These are phyloP conservation scores for Podocnemis expansa DNA, from an alignment of 2,113 vertebrate genomes.

Conservation along the genomic window DNA sequence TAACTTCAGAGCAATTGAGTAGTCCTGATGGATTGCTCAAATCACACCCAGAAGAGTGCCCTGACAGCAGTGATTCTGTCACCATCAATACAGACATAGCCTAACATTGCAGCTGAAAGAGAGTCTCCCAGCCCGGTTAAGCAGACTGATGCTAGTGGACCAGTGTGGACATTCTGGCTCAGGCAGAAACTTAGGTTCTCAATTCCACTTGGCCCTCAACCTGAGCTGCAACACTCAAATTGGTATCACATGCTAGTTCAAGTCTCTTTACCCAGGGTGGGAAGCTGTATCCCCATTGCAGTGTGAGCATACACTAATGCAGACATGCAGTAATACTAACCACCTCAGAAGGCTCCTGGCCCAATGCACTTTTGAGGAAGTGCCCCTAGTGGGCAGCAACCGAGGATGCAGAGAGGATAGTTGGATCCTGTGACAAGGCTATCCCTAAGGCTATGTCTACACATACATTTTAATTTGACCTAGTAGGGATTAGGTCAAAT, in stretches of 20 bases:
- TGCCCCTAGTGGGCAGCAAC: background rate
- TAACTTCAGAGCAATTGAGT: no score
- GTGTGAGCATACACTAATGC: background rate
- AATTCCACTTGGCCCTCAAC: background rate
- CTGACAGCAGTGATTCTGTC: no score
- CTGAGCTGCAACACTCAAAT: background rate
- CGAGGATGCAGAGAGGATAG: background rate
- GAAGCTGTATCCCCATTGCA: background rate
- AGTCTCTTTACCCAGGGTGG: no score
- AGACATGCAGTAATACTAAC: background rate
- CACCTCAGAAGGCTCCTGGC: background rate
- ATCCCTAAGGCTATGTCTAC: background rate
- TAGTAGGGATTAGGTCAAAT: no score
- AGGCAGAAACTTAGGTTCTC: background rate
- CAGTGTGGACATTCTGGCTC: background rate
- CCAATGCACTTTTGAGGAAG: background rate
- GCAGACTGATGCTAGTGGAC: background rate
- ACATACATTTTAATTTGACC: no score
- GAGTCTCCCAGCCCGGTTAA: background rate
- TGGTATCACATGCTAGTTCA: no score
- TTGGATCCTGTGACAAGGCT: background rate
- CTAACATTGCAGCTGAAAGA: background rate
- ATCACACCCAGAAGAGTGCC: no score
- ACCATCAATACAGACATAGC: no score
- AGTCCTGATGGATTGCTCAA: no score